Evolutionary conservation across 2,113 vertebrate genomes (phyloP), one percentile per base, ranked within the genome.

Genomic region (Dolichallabes microphthalmus): DNA sequence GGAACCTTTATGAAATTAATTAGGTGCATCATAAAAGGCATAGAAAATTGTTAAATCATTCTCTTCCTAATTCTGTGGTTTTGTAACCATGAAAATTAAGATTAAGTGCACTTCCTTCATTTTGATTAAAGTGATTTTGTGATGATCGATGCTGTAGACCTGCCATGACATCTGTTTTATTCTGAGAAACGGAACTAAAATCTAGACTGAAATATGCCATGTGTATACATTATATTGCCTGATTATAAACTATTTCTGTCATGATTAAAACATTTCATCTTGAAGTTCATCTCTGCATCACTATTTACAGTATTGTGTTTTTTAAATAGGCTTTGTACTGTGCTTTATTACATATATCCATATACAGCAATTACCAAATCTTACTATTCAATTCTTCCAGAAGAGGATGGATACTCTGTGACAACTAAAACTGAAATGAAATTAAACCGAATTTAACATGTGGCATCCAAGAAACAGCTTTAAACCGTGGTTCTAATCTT

Each of bases 1-100:
- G 82, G 66, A 52, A 84, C 80, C 85, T 69, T 89, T 86, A 85
- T 85, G 80, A 85, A 88, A 88, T 89, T 88, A 89, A 89, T 88
- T 88, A 85, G 85, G 66, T 85, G 82, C 80, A 75, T 85, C 85
- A 78, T 86, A 86, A 88, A 77, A 85, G 80, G 79, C 61, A 82
- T 60, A 68, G 61, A 85, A 88, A 87, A 86, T 85, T 80, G 80
- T 88, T 79, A 85, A 88, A 82, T 85, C 85, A 85, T 78, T 75
- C 50, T 64, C 60, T 80, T 86, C 79, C 68, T 86, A 86, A 85
- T 88, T 82, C 76, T 85, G 82, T 55, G 61, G 19, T 66, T 73
- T 82, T 85, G 64, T 83, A 88, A 88, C 88, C 82, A 80, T 79
- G 63, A 61, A 84, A 86, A 66, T 76, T 82, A 75, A 77, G 32